phyloP scores from a whole-genome alignment of 2,113 vertebrate genomes.

The Rutilus rutilus region DNA sequence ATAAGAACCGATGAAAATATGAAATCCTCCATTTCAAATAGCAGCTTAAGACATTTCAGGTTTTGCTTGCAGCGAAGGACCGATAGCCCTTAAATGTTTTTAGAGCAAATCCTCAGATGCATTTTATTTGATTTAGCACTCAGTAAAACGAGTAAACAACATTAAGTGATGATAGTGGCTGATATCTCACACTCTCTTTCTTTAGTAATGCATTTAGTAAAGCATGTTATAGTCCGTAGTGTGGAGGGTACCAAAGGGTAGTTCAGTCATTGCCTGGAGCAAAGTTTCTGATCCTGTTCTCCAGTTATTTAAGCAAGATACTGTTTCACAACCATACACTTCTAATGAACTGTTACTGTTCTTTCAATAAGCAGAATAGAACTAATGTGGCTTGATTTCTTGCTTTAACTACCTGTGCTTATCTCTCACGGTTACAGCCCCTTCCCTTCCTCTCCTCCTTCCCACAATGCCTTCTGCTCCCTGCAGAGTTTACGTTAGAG shows the following conservation, averaged over 20 bases:
- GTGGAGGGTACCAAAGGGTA: conserved; percentile 5
- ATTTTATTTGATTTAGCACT: conserved; percentile 11
- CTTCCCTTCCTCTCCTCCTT: neutral
- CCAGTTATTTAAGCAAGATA: neutral
- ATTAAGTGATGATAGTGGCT: neutral
- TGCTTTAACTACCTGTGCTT: neutral
- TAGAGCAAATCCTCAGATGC: neutral
- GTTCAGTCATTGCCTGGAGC: conserved; percentile 37
- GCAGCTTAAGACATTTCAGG: neutral
- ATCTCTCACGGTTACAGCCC: neutral
- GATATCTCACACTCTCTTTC: conserved; percentile 15
- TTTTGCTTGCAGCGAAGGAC: neutral
- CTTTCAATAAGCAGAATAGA: conserved; percentile 26
- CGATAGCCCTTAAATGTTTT: neutral
- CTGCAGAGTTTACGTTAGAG: neutral
- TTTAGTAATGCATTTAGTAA: conserved; percentile 36
- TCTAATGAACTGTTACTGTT: conserved; percentile 37
- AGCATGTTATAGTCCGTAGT: neutral
- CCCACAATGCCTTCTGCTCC: conserved; percentile 10
- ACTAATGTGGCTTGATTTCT: neutral
- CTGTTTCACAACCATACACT: conserved; percentile 36
- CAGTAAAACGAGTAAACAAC: neutral
- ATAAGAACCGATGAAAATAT: neutral
- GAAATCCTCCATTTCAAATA: conserved; percentile 13
- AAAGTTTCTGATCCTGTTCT: conserved; percentile 26